phyloP scores from a whole-genome alignment of 2,113 vertebrate species.

The Myanophis thanlyinensis region DNA sequence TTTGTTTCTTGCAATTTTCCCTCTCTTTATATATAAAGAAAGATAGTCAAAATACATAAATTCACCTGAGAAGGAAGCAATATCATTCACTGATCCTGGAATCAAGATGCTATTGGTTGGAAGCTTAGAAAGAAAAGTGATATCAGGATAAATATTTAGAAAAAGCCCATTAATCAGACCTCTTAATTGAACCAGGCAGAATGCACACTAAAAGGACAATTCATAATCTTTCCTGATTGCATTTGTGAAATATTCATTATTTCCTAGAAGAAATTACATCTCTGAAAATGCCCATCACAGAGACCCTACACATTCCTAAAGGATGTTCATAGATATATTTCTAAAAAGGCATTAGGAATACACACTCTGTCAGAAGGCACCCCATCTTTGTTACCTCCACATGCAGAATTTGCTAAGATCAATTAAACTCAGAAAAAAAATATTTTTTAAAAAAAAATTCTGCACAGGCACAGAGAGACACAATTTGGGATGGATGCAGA shows the following conservation, averaged over 20 bases:
- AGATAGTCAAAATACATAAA: background rate
- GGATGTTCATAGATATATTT: background rate
- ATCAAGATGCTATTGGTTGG: background rate
- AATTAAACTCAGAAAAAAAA: background rate
- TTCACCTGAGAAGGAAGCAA: background rate
- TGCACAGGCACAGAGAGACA: background rate
- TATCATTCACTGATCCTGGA: background rate
- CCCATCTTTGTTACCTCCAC: background rate
- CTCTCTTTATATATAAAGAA: background rate
- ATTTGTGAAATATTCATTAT: background rate
- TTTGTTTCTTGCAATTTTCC: background rate
- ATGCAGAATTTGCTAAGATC: background rate
- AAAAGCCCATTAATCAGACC: background rate
- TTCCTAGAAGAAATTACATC: background rate
- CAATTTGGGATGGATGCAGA: background rate
- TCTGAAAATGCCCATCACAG: background rate
- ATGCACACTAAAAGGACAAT: background rate
- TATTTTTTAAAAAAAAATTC: background rate
- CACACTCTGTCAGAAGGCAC: background rate
- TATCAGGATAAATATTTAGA: background rate
- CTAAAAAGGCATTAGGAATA: background rate
- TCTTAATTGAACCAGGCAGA: background rate
- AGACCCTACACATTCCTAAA: background rate
- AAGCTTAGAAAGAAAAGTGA: background rate
- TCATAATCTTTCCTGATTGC: background rate